phyloP scores from a whole-genome alignment of 2,888 invertebrate genomes.

The Hyposoter didymator region DNA sequence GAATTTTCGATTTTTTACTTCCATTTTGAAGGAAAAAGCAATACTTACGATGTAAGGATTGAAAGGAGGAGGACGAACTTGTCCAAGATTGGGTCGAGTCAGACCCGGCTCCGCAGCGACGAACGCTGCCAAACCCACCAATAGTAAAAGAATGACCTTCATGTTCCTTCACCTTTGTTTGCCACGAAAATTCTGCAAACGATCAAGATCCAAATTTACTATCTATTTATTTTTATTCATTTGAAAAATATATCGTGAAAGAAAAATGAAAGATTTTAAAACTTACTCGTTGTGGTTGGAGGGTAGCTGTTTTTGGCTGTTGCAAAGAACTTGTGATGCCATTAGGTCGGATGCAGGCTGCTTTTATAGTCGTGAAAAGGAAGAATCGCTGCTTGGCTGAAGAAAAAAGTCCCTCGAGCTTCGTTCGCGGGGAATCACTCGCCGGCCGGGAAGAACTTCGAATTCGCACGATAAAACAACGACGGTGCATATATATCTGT shows the following conservation, averaged over 20 bases:
- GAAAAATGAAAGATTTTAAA: background rate
- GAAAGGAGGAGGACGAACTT: constrained; percentile 3
- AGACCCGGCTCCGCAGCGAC: constrained; percentile 9
- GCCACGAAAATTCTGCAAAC: background rate
- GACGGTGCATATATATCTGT: background rate
- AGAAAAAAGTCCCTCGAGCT: background rate
- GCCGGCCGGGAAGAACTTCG: constrained; percentile 14
- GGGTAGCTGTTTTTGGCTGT: constrained; percentile 1
- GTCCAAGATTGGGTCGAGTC: background rate
- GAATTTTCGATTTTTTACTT: no score
- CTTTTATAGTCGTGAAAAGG: background rate
- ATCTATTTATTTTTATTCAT: background rate
- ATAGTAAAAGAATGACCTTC: background rate
- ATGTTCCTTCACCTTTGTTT: background rate
- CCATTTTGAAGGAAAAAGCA: background rate
- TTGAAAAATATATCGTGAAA: background rate
- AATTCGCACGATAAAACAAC: background rate
- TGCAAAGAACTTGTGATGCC: constrained; percentile 13
- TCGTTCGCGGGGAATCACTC: constrained; percentile 18
- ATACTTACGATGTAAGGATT: constrained; percentile 9
- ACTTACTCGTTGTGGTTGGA: constrained; percentile 13
- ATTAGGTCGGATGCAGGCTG: background rate
- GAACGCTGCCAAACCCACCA: constrained; percentile 1
- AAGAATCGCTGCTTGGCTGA: background rate
- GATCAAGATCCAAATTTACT: background rate